A percentile compares a stretch with the other conserved stretches of the same genome.
These are phyloP conservation scores for Echiichthys vipera DNA, from an alignment of 2,797 vertebrate genomes.

Conservation along the genomic window DNA sequence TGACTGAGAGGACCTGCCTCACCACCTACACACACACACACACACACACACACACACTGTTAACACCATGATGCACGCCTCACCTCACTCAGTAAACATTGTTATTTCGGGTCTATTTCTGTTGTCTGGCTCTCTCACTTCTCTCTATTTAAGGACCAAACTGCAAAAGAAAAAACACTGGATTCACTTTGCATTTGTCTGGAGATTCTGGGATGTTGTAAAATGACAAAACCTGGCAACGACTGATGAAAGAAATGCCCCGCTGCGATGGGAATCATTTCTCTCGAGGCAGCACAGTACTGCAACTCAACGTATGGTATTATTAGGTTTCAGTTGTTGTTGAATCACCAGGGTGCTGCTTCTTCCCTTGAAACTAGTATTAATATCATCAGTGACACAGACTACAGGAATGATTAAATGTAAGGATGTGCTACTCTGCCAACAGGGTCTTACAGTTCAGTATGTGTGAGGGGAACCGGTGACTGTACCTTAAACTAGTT, in stretches of 20 bases:
- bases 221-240: constrained; percentile 6
- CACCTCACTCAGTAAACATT: constrained; percentile 35
- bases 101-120: constrained; percentile 56
- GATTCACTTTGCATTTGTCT: constrained; percentile 17
- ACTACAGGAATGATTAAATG: constrained; percentile 5
- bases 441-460: too few species aligned
- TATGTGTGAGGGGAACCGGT: background rate
- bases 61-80: constrained; percentile 49
- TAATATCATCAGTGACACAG: constrained; percentile 4
- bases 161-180: background rate
- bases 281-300: constrained; percentile 9
- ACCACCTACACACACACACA: constrained; percentile 10
- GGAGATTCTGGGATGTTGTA: constrained; percentile 3
- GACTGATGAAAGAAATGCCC: constrained; percentile 20
- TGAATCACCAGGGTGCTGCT: background rate
- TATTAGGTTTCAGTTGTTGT: constrained; percentile 10
- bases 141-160: constrained; percentile 38
- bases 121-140: constrained; percentile 28
- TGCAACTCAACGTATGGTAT: background rate
- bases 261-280: background rate
- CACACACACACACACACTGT: constrained; percentile 36
- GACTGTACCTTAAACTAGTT: background rate
- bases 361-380: background rate
- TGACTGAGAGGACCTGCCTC: constrained; percentile 62
- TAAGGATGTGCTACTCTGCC: background rate